phyloP scores from a whole-genome alignment of 2,797 vertebrate genomes.

The Oryzias dopingdopingensis region DNA sequence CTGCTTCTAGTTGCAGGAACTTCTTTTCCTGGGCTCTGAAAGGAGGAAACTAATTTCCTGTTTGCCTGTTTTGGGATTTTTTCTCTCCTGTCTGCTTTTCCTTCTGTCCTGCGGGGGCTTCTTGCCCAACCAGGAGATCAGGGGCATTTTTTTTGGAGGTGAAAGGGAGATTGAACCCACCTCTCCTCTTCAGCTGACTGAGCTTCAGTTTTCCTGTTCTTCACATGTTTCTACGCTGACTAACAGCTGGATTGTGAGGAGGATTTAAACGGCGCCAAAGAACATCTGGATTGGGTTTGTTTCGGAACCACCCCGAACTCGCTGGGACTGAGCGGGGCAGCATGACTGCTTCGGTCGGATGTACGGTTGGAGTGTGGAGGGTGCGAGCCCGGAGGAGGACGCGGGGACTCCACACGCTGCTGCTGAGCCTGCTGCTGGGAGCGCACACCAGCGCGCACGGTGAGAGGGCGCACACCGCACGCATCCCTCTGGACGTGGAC shows the following conservation, averaged over 20 bases:
- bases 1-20: conserved; percentile 52
- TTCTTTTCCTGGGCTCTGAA: conserved; percentile 17
- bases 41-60: conserved; percentile 20
- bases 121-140: conserved; percentile 8
- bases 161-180: conserved; percentile 20
- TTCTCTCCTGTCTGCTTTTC: conserved; percentile 9
- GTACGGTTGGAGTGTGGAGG: conserved; percentile 47
- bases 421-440: conserved; percentile 60
- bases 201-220: neutral
- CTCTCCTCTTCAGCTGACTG: conserved; percentile 5
- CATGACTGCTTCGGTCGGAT: conserved; percentile 52
- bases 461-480: conserved; percentile 29
- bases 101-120: conserved; percentile 5
- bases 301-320: conserved; percentile 12
- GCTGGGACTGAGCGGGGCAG: conserved; percentile 39
- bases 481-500: conserved; percentile 7
- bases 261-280: neutral
- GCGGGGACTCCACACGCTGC: conserved; percentile 51
- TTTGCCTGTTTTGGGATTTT: conserved; percentile 2
- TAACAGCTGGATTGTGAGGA: conserved; percentile 30
- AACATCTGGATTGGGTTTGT: conserved; percentile 11
- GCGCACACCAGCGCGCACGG: conserved; percentile 40
- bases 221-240: neutral
- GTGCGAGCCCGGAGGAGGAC: conserved; percentile 33
- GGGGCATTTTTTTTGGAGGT: conserved; percentile 33